Base-by-base conservation (phyloP, 2,888 invertebrate species). In the Dryadula phaetusa region DNA sequence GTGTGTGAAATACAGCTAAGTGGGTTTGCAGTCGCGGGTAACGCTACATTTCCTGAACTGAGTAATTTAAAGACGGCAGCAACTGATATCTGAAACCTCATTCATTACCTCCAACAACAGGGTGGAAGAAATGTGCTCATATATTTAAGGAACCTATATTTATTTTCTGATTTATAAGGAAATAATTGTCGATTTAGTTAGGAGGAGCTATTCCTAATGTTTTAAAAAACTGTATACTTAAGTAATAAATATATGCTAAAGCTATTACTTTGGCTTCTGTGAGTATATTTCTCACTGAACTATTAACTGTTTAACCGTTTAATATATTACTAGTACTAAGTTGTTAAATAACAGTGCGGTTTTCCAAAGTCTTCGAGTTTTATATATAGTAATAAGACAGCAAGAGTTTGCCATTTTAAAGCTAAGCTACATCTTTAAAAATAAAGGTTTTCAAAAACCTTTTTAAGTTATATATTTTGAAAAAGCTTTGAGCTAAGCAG, bases 11-110 rank as follows among this genome's bases (percentile, higher is more conserved):
- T 84, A 84, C 80, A 79, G 79, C 82, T 84, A 87, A 89, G 84
- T 86, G 86, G 86, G 85, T 88, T 87, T 86, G 86, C 84, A 85
- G 87, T 82, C 83, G 82, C 80, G 83, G 82, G 82, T 82, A 80
- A 83, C 82, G 81, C 80, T 80, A 81, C 78, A 85, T 82, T 90
- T 90, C 90, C 90, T 87, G 83, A 82, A 80, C 82, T 88, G 87
- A 87, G 89, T 90, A 84, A 90, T 90, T 89, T 88, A 88, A 89
- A 88, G 90, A 88, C 87, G 83, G 83, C 79, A 79, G 80, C 80
- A 76, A 79, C 85, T 88, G 90, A 88, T 92, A 92, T 90, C 92
- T 88, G 84, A 69, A 64, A 61, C 67, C 66, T 67, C 90, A 90
- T 92, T 89, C 86, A 90, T 92, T 92, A 90, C 85, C 80, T 32